Percentiles rank a stretch among this genome's conserved stretches.
phyloP scores from a whole-genome alignment of 2,888 invertebrate genomes.

The Aradus depressus region DNA sequence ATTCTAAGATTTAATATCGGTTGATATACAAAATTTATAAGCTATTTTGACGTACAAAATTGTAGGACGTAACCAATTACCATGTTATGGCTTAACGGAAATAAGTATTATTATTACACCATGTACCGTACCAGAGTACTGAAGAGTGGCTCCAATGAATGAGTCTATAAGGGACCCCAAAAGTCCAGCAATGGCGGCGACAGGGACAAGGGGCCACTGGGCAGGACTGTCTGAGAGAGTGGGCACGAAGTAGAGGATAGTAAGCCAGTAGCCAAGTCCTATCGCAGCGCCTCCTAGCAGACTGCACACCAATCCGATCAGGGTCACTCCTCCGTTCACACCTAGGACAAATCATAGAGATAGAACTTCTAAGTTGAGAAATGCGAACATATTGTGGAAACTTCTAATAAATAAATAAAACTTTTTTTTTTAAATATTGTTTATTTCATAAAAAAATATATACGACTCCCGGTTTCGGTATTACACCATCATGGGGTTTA shows the following conservation, averaged over 20 bases:
- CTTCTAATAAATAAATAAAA: neutral
- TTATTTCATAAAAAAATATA: neutral
- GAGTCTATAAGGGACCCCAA: constrained; percentile 75
- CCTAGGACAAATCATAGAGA: constrained; percentile 41
- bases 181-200: constrained; percentile 62
- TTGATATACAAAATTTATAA: too few species aligned
- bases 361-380: neutral
- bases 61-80: too few species aligned
- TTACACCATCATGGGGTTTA: too few species aligned
- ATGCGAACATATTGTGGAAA: neutral
- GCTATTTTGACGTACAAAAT: too few species aligned
- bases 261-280: constrained; percentile 42
- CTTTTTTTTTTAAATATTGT: too few species aligned
- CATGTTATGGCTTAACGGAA: too few species aligned
- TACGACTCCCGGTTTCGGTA: neutral
- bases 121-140: constrained; percentile 77
- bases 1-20: too few species aligned
- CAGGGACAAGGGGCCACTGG: constrained; percentile 67
- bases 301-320: constrained; percentile 44
- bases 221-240: constrained; percentile 53
- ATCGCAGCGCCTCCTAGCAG: constrained; percentile 56
- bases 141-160: constrained; percentile 68
- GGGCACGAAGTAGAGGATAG: constrained; percentile 53
- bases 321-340: constrained; percentile 78
- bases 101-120: too few species aligned